A percentile compares a stretch with the other conserved stretches of the same genome.
These are phyloP conservation scores for Apaloderma vittatum DNA, from an alignment of 2,113 vertebrate genomes.

Conservation along the genomic window DNA sequence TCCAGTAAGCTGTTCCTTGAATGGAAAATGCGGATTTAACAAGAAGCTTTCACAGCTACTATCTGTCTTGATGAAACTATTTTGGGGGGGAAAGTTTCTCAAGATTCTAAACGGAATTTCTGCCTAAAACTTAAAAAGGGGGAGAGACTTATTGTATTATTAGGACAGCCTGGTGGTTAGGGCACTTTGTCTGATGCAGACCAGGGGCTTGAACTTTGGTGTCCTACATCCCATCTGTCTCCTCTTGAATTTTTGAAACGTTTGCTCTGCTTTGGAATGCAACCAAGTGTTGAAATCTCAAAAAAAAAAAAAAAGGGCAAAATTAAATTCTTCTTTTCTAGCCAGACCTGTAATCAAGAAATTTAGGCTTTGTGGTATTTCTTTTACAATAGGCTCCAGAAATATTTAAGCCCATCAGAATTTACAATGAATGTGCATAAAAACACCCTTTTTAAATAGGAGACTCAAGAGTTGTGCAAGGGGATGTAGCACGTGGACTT, in stretches of 20 bases:
- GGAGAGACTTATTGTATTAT: neutral
- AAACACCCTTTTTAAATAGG: neutral
- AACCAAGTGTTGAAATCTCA: neutral
- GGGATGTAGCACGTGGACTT: neutral
- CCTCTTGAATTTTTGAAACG: neutral
- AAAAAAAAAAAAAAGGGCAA: neutral
- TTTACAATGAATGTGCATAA: neutral
- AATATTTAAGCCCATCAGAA: neutral
- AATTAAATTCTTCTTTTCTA: slow-evolving; percentile 25
- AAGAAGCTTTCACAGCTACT: neutral
- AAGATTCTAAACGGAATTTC: neutral
- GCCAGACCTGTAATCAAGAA: slow-evolving; percentile 35
- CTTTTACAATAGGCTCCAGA: slow-evolving; percentile 14
- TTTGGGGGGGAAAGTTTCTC: neutral
- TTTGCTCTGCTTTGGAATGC: neutral
- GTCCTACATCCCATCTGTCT: neutral
- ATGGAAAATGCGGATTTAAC: slow-evolving; percentile 44
- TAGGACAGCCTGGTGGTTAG: neutral
- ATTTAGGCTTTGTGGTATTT: slow-evolving; percentile 18
- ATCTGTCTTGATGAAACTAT: neutral
- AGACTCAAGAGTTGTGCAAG: neutral
- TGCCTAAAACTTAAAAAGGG: neutral
- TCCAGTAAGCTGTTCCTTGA: slow-evolving; percentile 18
- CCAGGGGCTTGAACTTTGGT: slow-evolving; percentile 1
- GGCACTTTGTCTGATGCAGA: neutral